These are phyloP conservation scores for Pristionchus arcanus DNA, from an alignment of 2,888 invertebrate genomes.

Conservation along the genomic window DNA sequence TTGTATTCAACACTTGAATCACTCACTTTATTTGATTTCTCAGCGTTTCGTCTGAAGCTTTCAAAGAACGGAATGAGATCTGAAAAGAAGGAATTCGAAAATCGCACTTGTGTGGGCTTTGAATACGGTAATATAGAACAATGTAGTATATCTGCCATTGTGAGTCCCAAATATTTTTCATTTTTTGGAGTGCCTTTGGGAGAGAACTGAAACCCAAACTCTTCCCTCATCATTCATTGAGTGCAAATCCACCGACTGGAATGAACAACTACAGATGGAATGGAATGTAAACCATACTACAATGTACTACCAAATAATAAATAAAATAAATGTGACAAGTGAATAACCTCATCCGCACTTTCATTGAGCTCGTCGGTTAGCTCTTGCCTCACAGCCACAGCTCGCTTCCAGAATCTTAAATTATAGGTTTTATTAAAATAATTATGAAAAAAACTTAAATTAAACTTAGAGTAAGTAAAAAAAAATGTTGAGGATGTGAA, in stretches of 20 bases:
- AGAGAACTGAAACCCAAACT: no score
- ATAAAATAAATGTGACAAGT: no score
- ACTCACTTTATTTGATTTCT: background rate
- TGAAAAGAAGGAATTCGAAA: background rate
- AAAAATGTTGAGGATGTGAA: background rate
- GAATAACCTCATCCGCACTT: background rate
- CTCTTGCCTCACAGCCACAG: background rate
- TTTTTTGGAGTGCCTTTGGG: background rate
- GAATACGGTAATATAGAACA: no score
- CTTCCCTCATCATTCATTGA: no score
- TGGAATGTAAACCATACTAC: background rate
- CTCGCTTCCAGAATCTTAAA: conserved; percentile 48
- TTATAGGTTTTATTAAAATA: background rate
- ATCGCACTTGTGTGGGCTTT: background rate
- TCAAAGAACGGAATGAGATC: background rate
- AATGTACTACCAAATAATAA: background rate
- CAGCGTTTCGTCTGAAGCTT: background rate
- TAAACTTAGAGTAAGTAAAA: background rate
- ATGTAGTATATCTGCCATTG: no score
- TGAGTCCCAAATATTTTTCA: no score
- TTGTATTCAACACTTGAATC: background rate
- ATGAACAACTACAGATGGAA: background rate
- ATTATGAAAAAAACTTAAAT: background rate
- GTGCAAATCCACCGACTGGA: no score
- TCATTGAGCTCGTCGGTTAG: conserved; percentile 29